Conservation (phyloP, 1,140 invertebrate genomes). For the Wasmannia auropunctata region DNA sequence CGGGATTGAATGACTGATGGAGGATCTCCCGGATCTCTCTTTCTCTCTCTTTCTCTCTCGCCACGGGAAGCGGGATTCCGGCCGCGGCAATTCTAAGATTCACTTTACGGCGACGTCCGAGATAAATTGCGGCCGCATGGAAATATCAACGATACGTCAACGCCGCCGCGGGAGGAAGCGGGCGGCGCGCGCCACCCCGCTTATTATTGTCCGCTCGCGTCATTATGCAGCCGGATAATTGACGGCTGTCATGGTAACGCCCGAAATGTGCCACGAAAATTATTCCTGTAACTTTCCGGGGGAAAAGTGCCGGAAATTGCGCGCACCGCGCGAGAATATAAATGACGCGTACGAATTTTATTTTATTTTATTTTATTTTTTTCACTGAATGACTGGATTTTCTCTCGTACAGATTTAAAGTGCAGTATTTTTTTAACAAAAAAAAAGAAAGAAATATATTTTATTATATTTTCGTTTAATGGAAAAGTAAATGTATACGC, state of each 20-base stretch:
- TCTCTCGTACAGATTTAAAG: neutral
- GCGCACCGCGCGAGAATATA: neutral
- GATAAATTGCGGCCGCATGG: slow-evolving; percentile 76
- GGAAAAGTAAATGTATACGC: neutral
- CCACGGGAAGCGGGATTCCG: neutral
- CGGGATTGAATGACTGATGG: slow-evolving; percentile 77
- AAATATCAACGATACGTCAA: slow-evolving; percentile 75
- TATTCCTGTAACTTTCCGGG: slow-evolving; percentile 24
- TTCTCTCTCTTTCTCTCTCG: neutral
- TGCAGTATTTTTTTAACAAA: neutral
- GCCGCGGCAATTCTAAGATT: slow-evolving; percentile 70
- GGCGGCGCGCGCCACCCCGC: slow-evolving; percentile 28
- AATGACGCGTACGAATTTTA: neutral
- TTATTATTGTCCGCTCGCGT: slow-evolving; percentile 38
- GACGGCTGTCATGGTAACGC: slow-evolving; percentile 45
- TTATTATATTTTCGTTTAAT: neutral
- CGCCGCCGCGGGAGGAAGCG: slow-evolving; percentile 23
- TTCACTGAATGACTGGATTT: neutral
- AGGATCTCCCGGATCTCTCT: slow-evolving; percentile 37
- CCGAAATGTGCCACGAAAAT: slow-evolving; percentile 19
- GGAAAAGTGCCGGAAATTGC: slow-evolving; percentile 9
- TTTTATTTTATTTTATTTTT: too few species aligned
- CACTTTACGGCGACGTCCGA: slow-evolving; percentile 71
- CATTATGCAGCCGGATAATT: slow-evolving; percentile 48
- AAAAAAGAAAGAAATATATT: neutral